Conservation (phyloP, 2,888 invertebrate species). For the Chrysotoxum bicinctum region DNA sequence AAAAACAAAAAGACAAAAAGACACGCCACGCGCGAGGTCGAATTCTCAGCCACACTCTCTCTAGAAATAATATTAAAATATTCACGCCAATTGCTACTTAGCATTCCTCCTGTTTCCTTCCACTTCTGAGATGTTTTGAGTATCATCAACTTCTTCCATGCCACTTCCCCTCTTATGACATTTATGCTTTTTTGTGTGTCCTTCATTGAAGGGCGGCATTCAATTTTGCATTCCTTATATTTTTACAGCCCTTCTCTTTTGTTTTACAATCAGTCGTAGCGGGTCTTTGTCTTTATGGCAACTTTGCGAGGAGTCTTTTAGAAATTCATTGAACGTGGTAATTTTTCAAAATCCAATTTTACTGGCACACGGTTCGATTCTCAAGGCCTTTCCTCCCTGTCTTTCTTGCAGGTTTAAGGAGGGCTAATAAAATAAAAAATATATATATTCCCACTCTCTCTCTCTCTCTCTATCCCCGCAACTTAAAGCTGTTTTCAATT, state of each 20-base stretch:
- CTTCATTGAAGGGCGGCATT: slow-evolving; percentile 31
- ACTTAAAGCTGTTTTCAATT: slow-evolving; percentile 78
- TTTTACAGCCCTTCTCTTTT: slow-evolving; percentile 42
- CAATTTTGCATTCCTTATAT: background rate
- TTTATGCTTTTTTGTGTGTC: slow-evolving; percentile 12
- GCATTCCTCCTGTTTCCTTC: slow-evolving; percentile 45
- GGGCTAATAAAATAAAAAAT: slow-evolving; percentile 52
- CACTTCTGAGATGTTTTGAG: slow-evolving; percentile 16
- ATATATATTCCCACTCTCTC: slow-evolving; percentile 3
- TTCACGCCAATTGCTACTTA: slow-evolving; percentile 66
- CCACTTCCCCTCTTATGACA: background rate
- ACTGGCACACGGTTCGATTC: slow-evolving; percentile 69
- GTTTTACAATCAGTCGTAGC: slow-evolving; percentile 63
- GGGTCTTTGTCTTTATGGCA: slow-evolving; percentile 24
- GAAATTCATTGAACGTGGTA: slow-evolving; percentile 71
- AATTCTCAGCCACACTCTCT: slow-evolving; percentile 39
- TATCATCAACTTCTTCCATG: background rate
- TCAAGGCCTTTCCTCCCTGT: slow-evolving; percentile 7
- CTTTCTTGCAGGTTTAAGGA: background rate
- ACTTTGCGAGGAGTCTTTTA: slow-evolving; percentile 54
- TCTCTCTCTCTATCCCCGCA: background rate
- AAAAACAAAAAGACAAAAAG: slow-evolving; percentile 1
- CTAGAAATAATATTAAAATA: slow-evolving; percentile 54
- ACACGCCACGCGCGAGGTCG: slow-evolving; percentile 4
- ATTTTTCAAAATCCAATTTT: slow-evolving; percentile 70